phyloP scores from a whole-genome alignment of 2,888 invertebrate species.

The Psococerastis gibbosa region DNA sequence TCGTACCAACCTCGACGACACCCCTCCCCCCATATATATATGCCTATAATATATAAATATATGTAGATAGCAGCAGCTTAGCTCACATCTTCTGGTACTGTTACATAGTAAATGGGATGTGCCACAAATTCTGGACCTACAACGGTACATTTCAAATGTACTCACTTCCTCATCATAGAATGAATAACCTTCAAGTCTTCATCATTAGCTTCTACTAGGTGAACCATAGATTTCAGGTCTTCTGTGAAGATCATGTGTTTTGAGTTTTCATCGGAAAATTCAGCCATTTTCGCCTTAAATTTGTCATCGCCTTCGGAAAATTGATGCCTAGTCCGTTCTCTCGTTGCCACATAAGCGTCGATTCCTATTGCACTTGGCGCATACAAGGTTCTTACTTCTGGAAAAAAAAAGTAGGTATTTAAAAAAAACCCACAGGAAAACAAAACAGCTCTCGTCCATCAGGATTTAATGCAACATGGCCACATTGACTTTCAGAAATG shows the following conservation, averaged over 20 bases:
- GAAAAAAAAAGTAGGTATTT: no score
- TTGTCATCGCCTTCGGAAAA: conserved; percentile 40
- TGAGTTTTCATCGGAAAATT: conserved; percentile 33
- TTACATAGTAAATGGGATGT: no score
- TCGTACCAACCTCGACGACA: no score
- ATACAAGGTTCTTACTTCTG: background rate
- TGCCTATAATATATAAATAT: no score
- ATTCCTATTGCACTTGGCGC: conserved; percentile 31
- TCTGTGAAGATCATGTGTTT: conserved; percentile 62
- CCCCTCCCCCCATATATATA: no score
- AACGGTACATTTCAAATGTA: conserved; percentile 12
- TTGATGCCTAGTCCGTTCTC: conserved; percentile 36
- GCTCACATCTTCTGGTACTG: no score
- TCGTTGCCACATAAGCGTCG: conserved; percentile 34
- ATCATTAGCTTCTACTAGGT: conserved; percentile 39
- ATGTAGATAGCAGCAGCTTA: no score
- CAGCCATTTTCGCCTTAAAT: conserved; percentile 50
- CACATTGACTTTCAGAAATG: no score
- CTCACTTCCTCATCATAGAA: conserved; percentile 51
- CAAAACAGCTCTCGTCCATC: no score
- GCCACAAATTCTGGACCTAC: background rate
- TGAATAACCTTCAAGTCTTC: conserved; percentile 41
- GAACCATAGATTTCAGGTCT: conserved; percentile 64
- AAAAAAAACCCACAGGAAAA: no score
- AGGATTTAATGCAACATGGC: no score